Base-by-base conservation (phyloP, 2,113 vertebrate species). In the Pleuronectes platessa region DNA sequence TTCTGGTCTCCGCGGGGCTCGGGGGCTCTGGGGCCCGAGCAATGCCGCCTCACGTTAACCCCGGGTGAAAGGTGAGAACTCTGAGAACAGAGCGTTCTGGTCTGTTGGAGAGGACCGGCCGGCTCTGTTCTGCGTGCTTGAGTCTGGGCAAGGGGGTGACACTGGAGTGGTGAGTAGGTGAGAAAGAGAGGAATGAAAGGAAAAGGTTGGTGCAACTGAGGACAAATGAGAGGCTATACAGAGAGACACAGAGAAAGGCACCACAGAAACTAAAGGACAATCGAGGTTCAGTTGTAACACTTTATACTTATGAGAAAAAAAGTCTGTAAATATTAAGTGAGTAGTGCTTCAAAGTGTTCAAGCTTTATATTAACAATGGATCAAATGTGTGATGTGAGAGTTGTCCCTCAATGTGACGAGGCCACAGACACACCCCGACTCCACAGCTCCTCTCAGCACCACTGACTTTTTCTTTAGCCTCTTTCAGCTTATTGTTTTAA, bases 1-100 rank as follows among this genome's bases (percentile, higher is more conserved):
- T 91, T 93, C 89, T 88, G 83, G 84, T 88, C 86, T 92, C 86
- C 54, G 63, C n/a, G 49, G 88, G 85, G 81, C 89, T 87, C 23
- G 67, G 69, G 86, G 35, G 18, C 47, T 49, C 60, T 3, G 51
- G 55, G 88, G 67, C 75, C 87, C 68, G 37, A 78, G 88, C 55
- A 68, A 66, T 79, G 82, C 78, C 73, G 87, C 86, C 89, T 92
- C 88, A 81, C 86, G 77, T 88, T 90, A 82, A 88, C 78, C 85
- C 78, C 47, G 80, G 91, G 90, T 92, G 92, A 93, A 93, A 93
- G 92, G 92, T 93, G 92, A 93, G 91, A 92, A 93, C 88, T 90
- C 92, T 93, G 92, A 92, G 92, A 93, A 93, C 89, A 61, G 83
- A 85, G 89, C 45, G 86, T 93, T 93, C 90, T 86, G 90, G 90